Evolutionary conservation across 2,797 vertebrate genomes (phyloP).

Genomic region (Lepilemur septentrionalis): DNA sequence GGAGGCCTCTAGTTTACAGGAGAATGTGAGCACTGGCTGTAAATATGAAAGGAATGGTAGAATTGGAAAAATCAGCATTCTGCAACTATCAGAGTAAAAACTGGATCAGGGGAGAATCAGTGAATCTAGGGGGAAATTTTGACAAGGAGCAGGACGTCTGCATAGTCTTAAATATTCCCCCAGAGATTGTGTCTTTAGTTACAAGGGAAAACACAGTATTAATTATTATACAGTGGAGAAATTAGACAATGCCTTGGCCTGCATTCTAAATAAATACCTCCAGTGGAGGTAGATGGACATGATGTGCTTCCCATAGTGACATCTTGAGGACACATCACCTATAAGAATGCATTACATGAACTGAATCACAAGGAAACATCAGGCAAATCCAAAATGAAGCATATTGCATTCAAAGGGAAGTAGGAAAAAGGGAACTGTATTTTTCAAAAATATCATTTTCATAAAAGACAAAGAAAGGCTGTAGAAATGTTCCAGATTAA

Average conservation of each 20-base stretch:
- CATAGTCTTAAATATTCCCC: not conserved
- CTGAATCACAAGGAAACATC: not conserved
- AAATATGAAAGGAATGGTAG: not conserved
- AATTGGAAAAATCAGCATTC: not conserved
- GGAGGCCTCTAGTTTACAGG: not conserved
- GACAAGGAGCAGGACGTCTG: not conserved
- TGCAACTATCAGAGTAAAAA: not conserved
- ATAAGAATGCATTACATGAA: not conserved
- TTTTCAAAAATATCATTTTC: conserved; percentile 4
- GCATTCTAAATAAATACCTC: not conserved
- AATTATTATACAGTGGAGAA: not conserved
- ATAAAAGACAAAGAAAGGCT: conserved; percentile 2
- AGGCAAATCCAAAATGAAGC: conserved; percentile 16
- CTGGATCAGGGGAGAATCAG: not conserved
- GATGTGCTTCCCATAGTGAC: not conserved
- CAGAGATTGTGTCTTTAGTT: not conserved
- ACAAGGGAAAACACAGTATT: not conserved
- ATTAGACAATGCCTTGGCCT: not conserved
- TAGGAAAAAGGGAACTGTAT: not conserved
- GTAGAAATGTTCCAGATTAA: not conserved
- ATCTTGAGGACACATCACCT: not conserved
- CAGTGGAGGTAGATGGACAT: not conserved
- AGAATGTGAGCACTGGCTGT: not conserved
- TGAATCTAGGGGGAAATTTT: not conserved
- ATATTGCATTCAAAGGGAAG: not conserved